Base-by-base conservation (phyloP, 1,140 invertebrate species). In the Lasioglossum albipes region DNA sequence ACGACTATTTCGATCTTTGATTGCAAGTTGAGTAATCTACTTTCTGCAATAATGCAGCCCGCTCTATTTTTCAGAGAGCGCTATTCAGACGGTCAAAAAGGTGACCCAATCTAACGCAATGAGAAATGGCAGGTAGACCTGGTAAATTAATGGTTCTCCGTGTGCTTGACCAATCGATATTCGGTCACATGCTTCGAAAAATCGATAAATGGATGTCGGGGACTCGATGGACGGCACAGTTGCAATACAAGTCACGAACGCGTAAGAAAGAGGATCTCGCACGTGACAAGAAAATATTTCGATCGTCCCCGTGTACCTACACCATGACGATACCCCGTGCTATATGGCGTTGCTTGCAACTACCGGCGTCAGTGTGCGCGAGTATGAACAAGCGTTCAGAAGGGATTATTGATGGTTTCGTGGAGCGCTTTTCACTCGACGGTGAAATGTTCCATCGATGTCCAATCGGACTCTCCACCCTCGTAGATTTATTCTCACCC, bases 221-320 rank as follows among this genome's bases (percentile, higher is more conserved):
- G 18, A 71, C 27, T 41, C 31, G 5, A 52, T 27, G 64, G 22
- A 66, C 31, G 69, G 31, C 13, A 71, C 68, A 42, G 36, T 73
- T 16, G 9, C 54, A 57, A 27, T 12, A 42, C 42, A 27, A 82
- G 41, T 45, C 20, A 66, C 52, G 75, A 59, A 61, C 64, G 77
- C 81, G 74, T 73, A 69, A 82, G 79, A 66, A 84, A 54, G 49
- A 62, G 59, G 70, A 71, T 78, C 42, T 31, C 10, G 41, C 70
- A 75, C 80, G 75, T 82, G 83, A 84, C 79, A 13, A 49, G 31
- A 82, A 36, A 68, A 65, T 20, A 20, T 41, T 65, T 65, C 62
- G 31, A 36, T 20, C 6, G 16, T 65, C 18, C 7, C 31, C 7
- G 18, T 75, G 7, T 22, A 27, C 36, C 36, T 66, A 42, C 31